Percentiles rank a stretch among this genome's conserved stretches.
Evolutionary conservation across 2,888 invertebrate genomes (phyloP).

Genomic region (Habroteleia sp.): DNA sequence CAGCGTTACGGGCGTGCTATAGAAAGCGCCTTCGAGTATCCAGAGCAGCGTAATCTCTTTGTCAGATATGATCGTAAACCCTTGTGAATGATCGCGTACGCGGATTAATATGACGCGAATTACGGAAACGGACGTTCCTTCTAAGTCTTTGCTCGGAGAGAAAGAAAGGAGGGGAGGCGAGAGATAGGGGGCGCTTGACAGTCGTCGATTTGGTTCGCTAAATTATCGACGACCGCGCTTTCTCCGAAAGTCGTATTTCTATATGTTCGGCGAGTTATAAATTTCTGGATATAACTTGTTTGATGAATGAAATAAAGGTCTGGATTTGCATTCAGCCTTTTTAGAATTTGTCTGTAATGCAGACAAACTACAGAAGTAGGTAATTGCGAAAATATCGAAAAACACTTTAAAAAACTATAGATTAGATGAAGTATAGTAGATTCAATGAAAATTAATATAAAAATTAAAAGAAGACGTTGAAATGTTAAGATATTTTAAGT

Average conservation of each 20-base stretch:
- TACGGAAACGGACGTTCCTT: conserved; percentile 26
- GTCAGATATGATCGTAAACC: conserved; percentile 35
- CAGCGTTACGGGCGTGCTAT: neutral
- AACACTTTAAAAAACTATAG: too few relatives aligned
- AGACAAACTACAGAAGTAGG: too few relatives aligned
- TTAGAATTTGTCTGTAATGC: too few relatives aligned
- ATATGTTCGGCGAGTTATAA: conserved; percentile 18
- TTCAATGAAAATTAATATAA: too few relatives aligned
- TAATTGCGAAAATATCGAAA: too few relatives aligned
- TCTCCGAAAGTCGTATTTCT: conserved; percentile 7
- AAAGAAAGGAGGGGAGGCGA: too few relatives aligned
- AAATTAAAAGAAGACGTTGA: too few relatives aligned
- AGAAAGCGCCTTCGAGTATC: neutral
- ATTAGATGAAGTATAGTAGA: too few relatives aligned
- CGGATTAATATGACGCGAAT: conserved; percentile 34
- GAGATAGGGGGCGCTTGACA: too few relatives aligned
- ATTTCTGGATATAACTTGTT: conserved; percentile 20
- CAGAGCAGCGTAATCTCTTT: neutral
- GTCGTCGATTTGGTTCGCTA: conserved; percentile 14
- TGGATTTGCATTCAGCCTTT: too few relatives aligned
- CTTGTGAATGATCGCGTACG: conserved; percentile 17
- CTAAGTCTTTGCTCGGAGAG: conserved; percentile 4
- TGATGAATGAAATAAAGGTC: conserved; percentile 20
- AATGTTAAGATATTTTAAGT: too few relatives aligned
- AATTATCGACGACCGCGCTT: conserved; percentile 25